These are phyloP conservation scores for Drosophila navojoa DNA, from an alignment of 1,140 invertebrate genomes.

Conservation along the genomic window DNA sequence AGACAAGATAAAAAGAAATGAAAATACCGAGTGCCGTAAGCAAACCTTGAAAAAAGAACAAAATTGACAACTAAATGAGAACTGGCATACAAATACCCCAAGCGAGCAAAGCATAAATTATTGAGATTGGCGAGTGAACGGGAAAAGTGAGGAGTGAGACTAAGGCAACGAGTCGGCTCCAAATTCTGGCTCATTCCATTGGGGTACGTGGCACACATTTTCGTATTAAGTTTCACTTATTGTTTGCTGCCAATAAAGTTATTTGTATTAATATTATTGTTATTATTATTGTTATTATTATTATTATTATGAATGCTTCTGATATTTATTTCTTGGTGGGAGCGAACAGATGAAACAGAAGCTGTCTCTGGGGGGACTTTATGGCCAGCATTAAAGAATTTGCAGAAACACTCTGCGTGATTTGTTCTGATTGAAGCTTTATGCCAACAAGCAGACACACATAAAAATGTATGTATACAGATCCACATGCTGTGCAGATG, in stretches of 20 bases:
- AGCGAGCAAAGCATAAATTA: constrained; percentile 25
- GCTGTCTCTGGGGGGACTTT: constrained; percentile 14
- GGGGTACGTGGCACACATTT: constrained; percentile 28
- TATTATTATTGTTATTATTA: constrained; percentile 2
- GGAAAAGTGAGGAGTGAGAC: not conserved
- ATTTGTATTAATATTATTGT: constrained; percentile 10
- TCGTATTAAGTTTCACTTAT: constrained; percentile 41
- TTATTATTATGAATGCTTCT: constrained; percentile 25
- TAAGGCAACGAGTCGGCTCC: constrained; percentile 1
- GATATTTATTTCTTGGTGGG: not conserved
- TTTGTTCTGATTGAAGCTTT: constrained; percentile 27
- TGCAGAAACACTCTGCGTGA: constrained; percentile 13
- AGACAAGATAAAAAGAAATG: not conserved
- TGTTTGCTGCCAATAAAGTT: constrained; percentile 46
- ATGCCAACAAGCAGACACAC: constrained; percentile 7
- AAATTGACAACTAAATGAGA: constrained; percentile 34
- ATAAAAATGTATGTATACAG: not conserved
- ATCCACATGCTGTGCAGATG: not conserved
- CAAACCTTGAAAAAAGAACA: not conserved
- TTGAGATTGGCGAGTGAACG: constrained; percentile 25
- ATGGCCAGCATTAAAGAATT: constrained; percentile 32
- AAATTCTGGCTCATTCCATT: constrained; percentile 9
- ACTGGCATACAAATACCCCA: constrained; percentile 11
- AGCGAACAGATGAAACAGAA: not conserved
- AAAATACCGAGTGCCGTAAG: constrained; percentile 10